phyloP scores from a whole-genome alignment of 2,888 invertebrate genomes.

The Andrena marginata region DNA sequence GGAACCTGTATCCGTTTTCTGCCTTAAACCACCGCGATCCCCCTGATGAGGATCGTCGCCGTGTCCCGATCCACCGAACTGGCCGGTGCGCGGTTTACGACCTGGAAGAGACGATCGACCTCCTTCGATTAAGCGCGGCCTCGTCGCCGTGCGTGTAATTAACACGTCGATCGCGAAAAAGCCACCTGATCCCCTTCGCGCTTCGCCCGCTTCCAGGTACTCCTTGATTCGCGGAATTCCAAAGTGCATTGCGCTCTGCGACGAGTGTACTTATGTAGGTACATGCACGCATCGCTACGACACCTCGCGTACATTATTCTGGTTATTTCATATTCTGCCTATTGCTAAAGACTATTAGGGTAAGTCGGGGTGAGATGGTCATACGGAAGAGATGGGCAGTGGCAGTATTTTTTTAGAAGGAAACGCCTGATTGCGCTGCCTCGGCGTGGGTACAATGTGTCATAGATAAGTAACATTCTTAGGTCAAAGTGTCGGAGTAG shows the following conservation, averaged over 20 bases:
- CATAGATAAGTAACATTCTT: too few relatives aligned
- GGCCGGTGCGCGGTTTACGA: conserved; percentile 59
- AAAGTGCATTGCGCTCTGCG: not conserved
- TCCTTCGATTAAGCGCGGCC: conserved; percentile 68
- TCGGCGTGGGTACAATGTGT: too few relatives aligned
- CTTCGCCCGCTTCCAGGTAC: conserved; percentile 1
- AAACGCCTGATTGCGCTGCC: too few relatives aligned
- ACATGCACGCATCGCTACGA: not conserved
- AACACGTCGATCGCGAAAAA: conserved; percentile 65
- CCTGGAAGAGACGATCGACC: conserved; percentile 64
- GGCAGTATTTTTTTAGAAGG: too few relatives aligned
- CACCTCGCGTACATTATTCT: not conserved
- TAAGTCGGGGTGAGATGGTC: too few relatives aligned
- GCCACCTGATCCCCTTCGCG: conserved; percentile 35
- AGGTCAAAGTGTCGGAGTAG: too few relatives aligned
- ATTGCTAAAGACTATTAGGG: not conserved
- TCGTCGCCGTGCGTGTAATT: conserved; percentile 63
- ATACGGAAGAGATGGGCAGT: too few relatives aligned
- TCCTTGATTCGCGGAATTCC: conserved; percentile 20
- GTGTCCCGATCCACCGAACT: conserved; percentile 19
- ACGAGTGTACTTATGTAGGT: not conserved
- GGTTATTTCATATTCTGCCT: not conserved
- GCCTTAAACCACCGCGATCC: conserved; percentile 50
- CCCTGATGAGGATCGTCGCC: conserved; percentile 36
- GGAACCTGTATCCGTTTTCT: conserved; percentile 44